Evolutionary conservation across 2,888 invertebrate species (phyloP).

Genomic region (Lithosia quadra): DNA sequence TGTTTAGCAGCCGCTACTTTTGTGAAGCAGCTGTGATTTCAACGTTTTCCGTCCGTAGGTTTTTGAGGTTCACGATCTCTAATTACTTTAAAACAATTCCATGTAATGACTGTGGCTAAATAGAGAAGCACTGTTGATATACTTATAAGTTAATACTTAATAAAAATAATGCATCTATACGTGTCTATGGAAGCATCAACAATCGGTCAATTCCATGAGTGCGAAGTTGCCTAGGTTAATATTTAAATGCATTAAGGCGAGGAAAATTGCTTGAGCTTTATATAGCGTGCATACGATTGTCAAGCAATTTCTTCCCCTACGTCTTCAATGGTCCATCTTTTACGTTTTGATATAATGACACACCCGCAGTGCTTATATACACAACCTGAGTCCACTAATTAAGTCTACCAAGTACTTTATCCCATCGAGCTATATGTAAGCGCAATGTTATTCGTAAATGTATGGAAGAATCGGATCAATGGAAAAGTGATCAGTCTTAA

Average conservation of each 20-base stretch:
- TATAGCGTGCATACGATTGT: slow-evolving; percentile 30
- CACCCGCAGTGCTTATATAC: slow-evolving; percentile 68
- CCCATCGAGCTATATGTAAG: slow-evolving; percentile 47
- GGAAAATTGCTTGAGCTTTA: slow-evolving; percentile 65
- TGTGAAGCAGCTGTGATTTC: no score
- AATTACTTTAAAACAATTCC: slow-evolving; percentile 9
- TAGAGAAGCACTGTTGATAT: slow-evolving; percentile 42
- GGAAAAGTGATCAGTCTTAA: slow-evolving; percentile 63
- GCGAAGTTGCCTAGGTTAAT: slow-evolving; percentile 79
- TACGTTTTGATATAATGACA: slow-evolving; percentile 82
- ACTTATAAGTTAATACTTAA: slow-evolving; percentile 43
- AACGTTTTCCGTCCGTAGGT: no score
- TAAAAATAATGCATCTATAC: slow-evolving; percentile 65
- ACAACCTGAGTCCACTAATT: slow-evolving; percentile 73
- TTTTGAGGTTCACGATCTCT: no score
- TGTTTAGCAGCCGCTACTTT: no score
- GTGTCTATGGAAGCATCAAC: slow-evolving; percentile 81
- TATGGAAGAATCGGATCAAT: slow-evolving; percentile 59
- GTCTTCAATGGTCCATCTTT: slow-evolving; percentile 82
- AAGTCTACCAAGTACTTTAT: slow-evolving; percentile 37
- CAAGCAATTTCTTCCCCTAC: slow-evolving; percentile 67
- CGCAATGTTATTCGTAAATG: slow-evolving; percentile 47
- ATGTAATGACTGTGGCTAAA: slow-evolving; percentile 33
- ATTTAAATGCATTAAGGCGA: slow-evolving; percentile 66
- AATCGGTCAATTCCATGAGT: slow-evolving; percentile 84